Conservation (phyloP, 2,888 invertebrate species). For the Microplitis deprimator region DNA sequence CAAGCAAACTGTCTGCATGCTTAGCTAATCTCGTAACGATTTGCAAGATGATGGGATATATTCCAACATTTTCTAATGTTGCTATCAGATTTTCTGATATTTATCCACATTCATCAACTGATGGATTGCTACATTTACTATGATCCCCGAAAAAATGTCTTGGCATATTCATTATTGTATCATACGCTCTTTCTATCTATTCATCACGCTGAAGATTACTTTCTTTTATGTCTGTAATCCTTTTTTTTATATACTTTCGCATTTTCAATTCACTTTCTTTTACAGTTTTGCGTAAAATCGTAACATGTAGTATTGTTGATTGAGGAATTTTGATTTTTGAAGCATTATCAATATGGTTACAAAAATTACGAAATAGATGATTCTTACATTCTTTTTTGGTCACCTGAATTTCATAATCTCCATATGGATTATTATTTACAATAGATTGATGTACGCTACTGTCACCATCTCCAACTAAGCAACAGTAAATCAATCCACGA, state of each 20-base stretch:
- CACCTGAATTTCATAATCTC: background rate
- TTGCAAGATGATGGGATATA: background rate
- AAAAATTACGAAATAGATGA: background rate
- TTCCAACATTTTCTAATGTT: background rate
- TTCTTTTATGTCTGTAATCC: background rate
- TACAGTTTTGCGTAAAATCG: background rate
- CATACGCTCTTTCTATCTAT: background rate
- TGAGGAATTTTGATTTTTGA: background rate
- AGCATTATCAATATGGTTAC: background rate
- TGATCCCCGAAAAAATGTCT: background rate
- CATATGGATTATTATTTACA: background rate
- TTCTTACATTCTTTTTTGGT: background rate
- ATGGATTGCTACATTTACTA: background rate
- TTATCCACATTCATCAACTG: background rate
- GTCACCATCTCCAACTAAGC: conserved; percentile 41
- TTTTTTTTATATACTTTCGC: background rate
- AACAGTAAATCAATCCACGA: conserved; percentile 43
- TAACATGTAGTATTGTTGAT: background rate
- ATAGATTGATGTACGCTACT: conserved; percentile 35
- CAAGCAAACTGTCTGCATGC: background rate
- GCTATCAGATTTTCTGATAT: background rate
- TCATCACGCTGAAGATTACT: background rate
- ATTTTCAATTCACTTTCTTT: background rate
- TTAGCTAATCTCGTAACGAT: background rate
- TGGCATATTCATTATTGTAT: background rate